Evolutionary conservation across 2,888 invertebrate species (phyloP).

Genomic region (Gryllus longicercus): DNA sequence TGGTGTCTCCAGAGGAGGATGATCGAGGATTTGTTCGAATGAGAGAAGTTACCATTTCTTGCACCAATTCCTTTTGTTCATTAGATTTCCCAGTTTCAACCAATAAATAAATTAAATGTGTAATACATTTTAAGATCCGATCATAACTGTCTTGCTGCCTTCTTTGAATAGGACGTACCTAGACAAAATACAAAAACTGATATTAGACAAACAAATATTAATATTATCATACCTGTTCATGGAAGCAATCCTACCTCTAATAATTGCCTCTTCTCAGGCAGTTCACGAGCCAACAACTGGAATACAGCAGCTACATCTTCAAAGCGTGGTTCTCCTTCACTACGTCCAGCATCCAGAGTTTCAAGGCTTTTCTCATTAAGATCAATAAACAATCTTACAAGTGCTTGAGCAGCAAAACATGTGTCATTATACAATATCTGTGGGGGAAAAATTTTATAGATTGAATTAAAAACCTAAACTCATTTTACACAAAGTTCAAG

Average conservation of each 20-base stretch:
- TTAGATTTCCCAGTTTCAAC: conserved; percentile 56
- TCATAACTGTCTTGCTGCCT: conserved; percentile 79
- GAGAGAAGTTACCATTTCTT: conserved; percentile 54
- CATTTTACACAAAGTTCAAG: too few relatives aligned
- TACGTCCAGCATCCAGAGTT: conserved; percentile 48
- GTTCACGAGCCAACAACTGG: conserved; percentile 61
- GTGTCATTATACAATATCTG: conserved; percentile 68
- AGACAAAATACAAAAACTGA: conserved; percentile 38
- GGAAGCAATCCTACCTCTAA: conserved; percentile 43
- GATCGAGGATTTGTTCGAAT: conserved; percentile 65
- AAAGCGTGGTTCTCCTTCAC: conserved; percentile 58
- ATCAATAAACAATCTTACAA: conserved; percentile 79
- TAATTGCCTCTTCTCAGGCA: conserved; percentile 51
- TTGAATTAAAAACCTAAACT: too few relatives aligned
- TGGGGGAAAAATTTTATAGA: conserved; percentile 24
- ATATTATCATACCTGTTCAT: not conserved
- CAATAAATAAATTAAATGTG: conserved; percentile 71
- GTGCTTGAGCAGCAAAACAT: conserved; percentile 79
- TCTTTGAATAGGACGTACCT: conserved; percentile 68
- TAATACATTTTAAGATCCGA: conserved; percentile 72
- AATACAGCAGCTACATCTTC: conserved; percentile 69
- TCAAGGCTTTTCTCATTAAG: conserved; percentile 59
- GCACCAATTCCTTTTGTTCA: conserved; percentile 51
- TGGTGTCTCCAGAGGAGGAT: conserved; percentile 66
- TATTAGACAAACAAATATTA: not conserved